phyloP scores from a whole-genome alignment of 2,797 vertebrate genomes.

The Vultur gryphus region DNA sequence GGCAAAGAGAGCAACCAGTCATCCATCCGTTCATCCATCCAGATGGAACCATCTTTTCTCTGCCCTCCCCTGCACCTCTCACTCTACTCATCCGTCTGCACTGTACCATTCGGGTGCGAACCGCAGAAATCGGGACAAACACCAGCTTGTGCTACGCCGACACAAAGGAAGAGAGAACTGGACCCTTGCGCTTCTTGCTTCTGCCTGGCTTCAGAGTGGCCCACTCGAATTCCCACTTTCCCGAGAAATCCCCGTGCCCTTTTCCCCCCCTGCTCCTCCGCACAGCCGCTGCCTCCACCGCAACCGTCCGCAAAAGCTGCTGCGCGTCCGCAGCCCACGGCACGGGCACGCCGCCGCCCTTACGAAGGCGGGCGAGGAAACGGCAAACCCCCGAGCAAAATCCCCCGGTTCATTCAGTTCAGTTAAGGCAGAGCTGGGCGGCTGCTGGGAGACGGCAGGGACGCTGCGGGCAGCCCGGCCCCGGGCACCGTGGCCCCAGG shows the following conservation, averaged over 20 bases:
- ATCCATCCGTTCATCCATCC: too few species aligned
- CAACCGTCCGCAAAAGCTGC: background rate
- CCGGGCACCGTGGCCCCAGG: background rate
- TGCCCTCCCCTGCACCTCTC: background rate
- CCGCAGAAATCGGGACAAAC: background rate
- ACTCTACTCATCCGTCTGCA: background rate
- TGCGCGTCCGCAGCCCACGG: background rate
- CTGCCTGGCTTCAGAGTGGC: accelerated
- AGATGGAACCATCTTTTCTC: background rate
- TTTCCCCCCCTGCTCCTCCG: too few species aligned
- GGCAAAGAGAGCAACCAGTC: background rate
- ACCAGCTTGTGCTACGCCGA: accelerated
- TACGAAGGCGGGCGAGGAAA: too few species aligned
- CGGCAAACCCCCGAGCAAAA: accelerated
- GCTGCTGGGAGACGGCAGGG: accelerated
- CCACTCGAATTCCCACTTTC: background rate
- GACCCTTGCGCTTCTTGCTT: background rate
- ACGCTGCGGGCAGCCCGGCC: background rate
- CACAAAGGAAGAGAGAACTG: too few species aligned
- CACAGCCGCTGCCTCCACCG: background rate
- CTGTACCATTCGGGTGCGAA: background rate
- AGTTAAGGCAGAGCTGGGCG: background rate
- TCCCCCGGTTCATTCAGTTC: accelerated
- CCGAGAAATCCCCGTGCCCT: background rate
- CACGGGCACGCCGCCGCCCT: accelerated